A percentile compares a stretch with the other conserved stretches of the same genome.
Conservation (phyloP, 2,113 vertebrate species). For the Atlantisia rogersi region DNA sequence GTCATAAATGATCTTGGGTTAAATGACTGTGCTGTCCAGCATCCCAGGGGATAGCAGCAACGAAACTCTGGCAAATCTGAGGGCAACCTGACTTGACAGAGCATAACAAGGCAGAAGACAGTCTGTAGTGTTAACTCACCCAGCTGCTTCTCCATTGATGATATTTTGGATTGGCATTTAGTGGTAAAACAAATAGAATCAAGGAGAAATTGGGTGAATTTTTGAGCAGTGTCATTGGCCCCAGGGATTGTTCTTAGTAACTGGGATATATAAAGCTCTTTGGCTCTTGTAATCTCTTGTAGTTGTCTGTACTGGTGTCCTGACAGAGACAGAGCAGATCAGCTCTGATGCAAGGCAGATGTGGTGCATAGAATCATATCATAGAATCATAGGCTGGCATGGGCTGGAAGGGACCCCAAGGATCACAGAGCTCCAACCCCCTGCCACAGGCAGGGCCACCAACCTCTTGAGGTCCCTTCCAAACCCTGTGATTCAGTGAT, state of each 20-base stretch:
- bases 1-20: not conserved
- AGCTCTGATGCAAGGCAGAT: not conserved
- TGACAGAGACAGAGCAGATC: not conserved
- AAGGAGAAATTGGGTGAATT: not conserved
- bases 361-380: not conserved
- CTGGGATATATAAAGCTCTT: not conserved
- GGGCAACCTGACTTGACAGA: not conserved
- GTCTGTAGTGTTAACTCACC: not conserved
- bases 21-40: not conserved
- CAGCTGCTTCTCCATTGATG: not conserved
- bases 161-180: not conserved
- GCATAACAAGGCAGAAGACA: not conserved
- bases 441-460: too few species aligned
- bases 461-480: too few species aligned
- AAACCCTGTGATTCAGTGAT: too few species aligned
- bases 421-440: too few species aligned
- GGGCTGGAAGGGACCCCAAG: too few species aligned
- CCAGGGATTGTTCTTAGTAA: not conserved
- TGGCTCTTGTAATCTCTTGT: not conserved
- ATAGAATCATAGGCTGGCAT: too few species aligned
- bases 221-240: not conserved
- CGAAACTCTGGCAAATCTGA: conserved; percentile 15
- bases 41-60: not conserved
- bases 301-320: rapidly evolving
- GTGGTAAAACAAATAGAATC: not conserved